Percentiles rank a stretch among this genome's conserved stretches.
Conservation (phyloP, 2,888 invertebrate species). For the Leptopilina drosophilae region DNA sequence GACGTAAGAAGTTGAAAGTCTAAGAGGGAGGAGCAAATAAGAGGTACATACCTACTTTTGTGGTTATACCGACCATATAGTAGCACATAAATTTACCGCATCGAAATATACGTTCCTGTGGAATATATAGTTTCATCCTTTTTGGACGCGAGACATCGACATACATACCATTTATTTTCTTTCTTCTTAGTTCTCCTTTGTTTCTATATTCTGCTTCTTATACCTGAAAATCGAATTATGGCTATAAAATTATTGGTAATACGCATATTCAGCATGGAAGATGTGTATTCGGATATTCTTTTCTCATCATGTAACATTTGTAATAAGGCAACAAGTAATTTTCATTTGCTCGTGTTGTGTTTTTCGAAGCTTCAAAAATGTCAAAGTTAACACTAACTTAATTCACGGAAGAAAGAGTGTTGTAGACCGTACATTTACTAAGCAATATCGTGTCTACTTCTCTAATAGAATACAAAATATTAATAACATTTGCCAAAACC, state of each 20-base stretch:
- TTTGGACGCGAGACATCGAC: conserved; percentile 25
- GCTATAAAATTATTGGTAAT: conserved; percentile 46
- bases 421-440: too few relatives aligned
- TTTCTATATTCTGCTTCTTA: conserved; percentile 43
- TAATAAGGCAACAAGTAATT: conserved; percentile 33
- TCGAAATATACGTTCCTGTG: conserved; percentile 60
- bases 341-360: background rate
- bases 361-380: conserved; percentile 24
- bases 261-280: background rate
- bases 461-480: too few relatives aligned
- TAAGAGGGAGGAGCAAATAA: conserved; percentile 46
- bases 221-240: conserved; percentile 55
- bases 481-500: too few relatives aligned
- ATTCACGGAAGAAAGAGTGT: background rate
- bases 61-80: conserved; percentile 53
- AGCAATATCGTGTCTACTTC: too few relatives aligned
- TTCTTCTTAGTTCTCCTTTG: conserved; percentile 45
- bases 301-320: background rate
- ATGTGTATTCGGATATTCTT: conserved; percentile 39
- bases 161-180: conserved; percentile 25
- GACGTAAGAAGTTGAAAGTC: conserved; percentile 19
- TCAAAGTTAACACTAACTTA: background rate
- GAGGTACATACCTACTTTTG: conserved; percentile 47
- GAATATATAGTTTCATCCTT: conserved; percentile 47
- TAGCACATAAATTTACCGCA: conserved; percentile 64